Base-by-base conservation (phyloP, 2,888 invertebrate species). In the Drosophila melanocephala region DNA sequence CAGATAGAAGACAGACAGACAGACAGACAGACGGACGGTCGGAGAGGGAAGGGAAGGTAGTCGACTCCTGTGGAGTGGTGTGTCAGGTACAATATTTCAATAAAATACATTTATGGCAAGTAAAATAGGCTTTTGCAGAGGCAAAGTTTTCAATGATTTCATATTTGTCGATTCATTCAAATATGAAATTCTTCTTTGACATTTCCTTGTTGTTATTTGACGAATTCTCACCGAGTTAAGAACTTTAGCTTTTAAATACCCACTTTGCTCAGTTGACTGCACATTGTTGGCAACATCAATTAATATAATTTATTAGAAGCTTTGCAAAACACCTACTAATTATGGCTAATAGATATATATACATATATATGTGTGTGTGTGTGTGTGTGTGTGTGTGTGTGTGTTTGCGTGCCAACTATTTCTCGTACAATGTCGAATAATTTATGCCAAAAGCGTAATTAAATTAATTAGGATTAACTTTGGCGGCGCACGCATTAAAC, bases 381-480 rank as follows among this genome's bases (percentile, higher is more conserved):
- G 10, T 35, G 16, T 58, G 42, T 50, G 28, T 55, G 37, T 61
- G 28, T 65, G 44, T 53, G 33, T 66, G 35, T 60, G n/a, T 33
- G 32, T 59, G 42, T 67, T 33, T 66, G 60, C 56, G 44, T 56
- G 68, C 57, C 66, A 77, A 75, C 71, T 81, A 76, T 75, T 75
- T 71, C 74, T 78, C 63, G 68, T 80, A 77, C 72, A 86, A 72
- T 79, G 82, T 69, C 72, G 67, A 82, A 90, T 87, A 86, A 87
- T 88, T 87, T 88, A 87, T 90, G 89, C 90, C 87, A 77, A 76
- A 85, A 82, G 84, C 89, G 82, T 87, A 90, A 87, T 87, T 87
- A 87, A 88, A 90, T 87, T 90, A 87, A 87, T 87, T 87, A 90
- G 90, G 89, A 87, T 87, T 87, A 87, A 87, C 87, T 90, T 90